Conservation (phyloP, 2,888 invertebrate genomes). For the Dinocampus coccinellae region DNA sequence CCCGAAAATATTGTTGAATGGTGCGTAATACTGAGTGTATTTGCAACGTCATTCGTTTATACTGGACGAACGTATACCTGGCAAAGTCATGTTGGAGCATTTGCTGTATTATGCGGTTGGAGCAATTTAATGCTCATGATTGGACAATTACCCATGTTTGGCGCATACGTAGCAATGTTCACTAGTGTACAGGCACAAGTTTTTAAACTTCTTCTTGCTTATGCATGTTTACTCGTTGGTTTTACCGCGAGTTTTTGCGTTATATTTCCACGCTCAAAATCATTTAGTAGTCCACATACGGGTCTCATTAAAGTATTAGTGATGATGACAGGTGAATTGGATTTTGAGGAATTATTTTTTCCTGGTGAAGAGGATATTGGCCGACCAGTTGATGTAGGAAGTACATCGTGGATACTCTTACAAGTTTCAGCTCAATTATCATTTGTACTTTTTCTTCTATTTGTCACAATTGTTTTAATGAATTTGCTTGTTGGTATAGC, state of each 20-base stretch:
- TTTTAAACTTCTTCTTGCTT: conserved; percentile 86
- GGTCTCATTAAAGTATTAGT: conserved; percentile 87
- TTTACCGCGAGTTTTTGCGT: conserved; percentile 91
- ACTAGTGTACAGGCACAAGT: conserved; percentile 90
- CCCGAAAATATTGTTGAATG: conserved; percentile 90
- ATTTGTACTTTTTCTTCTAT: conserved; percentile 83
- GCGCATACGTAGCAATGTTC: conserved; percentile 92
- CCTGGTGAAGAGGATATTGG: conserved; percentile 78
- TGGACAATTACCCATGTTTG: conserved; percentile 88
- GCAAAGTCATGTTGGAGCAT: conserved; percentile 90
- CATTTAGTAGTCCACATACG: conserved; percentile 87
- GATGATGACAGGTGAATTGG: conserved; percentile 91
- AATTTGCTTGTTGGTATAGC: conserved; percentile 89
- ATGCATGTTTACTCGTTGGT: conserved; percentile 86
- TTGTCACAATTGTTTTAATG: conserved; percentile 89
- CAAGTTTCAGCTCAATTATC: conserved; percentile 87
- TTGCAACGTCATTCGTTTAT: conserved; percentile 85
- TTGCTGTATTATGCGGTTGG: conserved; percentile 89
- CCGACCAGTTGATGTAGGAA: conserved; percentile 67
- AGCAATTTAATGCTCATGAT: conserved; percentile 93
- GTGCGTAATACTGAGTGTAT: conserved; percentile 88
- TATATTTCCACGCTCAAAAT: conserved; percentile 85
- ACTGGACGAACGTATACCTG: conserved; percentile 83
- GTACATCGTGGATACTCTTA: conserved; percentile 73
- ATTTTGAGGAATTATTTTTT: conserved; percentile 78